These are phyloP conservation scores for Epizoanthus scotinus DNA, from an alignment of 92 coral and sea anemone genomes.

Conservation along the genomic window DNA sequence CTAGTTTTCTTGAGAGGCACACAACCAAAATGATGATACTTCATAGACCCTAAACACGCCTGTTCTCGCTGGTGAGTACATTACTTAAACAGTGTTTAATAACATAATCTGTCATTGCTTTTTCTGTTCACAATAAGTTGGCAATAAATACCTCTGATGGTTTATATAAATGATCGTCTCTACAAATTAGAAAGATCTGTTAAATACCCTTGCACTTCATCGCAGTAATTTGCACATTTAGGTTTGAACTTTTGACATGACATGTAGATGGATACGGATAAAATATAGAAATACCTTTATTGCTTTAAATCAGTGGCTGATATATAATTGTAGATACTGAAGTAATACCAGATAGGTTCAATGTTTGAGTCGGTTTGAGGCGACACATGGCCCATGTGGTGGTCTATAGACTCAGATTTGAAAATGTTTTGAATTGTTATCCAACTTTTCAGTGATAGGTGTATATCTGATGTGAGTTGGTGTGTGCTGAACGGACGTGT, in stretches of 20 bases:
- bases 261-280: not conserved
- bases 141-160: not conserved
- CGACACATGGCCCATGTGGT: too few species aligned
- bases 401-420: not conserved
- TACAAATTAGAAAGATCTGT: not conserved
- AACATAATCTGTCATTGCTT: not conserved
- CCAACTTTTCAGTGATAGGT: not conserved
- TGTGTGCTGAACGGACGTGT: not conserved
- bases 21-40: not conserved
- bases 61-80: constrained; percentile 14
- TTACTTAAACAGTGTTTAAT: not conserved
- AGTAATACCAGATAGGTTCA: too few species aligned
- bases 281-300: not conserved
- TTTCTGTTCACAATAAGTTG: constrained; percentile 9
- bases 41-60: not conserved
- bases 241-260: too few species aligned
- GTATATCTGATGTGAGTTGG: constrained; percentile 2
- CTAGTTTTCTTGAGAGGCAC: not conserved
- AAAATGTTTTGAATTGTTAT: not conserved
- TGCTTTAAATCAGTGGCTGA: not conserved
- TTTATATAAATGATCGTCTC: not conserved
- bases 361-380: too few species aligned
- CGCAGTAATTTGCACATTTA: not conserved
- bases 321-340: not conserved
- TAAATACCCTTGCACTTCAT: not conserved